Conservation (phyloP, 92 coral and sea anemone species). For the Zoanthus sociatus region DNA sequence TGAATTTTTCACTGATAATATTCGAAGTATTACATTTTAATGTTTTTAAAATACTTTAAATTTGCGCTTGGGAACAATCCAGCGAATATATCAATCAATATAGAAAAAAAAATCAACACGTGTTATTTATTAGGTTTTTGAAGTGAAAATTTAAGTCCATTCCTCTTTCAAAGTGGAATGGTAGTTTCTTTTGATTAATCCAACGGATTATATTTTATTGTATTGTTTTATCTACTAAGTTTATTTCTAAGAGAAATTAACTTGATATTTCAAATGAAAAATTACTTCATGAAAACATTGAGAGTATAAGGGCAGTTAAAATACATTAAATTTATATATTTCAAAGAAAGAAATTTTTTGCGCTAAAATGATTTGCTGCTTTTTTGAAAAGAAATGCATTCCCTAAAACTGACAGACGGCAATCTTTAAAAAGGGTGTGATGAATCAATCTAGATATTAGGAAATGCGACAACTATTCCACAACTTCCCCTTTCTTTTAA, state of each 20-base stretch:
- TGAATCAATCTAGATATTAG: background rate
- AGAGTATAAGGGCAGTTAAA: constrained; percentile 16
- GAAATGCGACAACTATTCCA: background rate
- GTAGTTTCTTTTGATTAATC: constrained; percentile 30
- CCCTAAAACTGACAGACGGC: constrained; percentile 19
- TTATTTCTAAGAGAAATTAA: constrained; percentile 45
- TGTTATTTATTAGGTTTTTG: constrained; percentile 6
- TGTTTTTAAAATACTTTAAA: background rate
- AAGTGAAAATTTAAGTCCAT: background rate
- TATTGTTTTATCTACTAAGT: constrained; percentile 13
- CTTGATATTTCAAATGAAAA: constrained; percentile 39
- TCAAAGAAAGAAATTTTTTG: background rate
- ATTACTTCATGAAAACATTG: constrained; percentile 24
- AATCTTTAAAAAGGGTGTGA: constrained; percentile 17
- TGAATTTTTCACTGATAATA: constrained; percentile 1
- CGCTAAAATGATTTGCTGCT: background rate
- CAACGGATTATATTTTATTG: constrained; percentile 37
- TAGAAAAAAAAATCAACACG: background rate
- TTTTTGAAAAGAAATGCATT: background rate
- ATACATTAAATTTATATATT: background rate
- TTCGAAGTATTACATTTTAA: constrained; percentile 38
- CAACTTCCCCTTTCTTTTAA: background rate
- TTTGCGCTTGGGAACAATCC: constrained; percentile 25
- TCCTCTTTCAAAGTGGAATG: constrained; percentile 39
- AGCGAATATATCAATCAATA: constrained; percentile 11